Percentiles rank a stretch among this genome's conserved stretches.
Conservation (phyloP, 1,140 invertebrate genomes). For the Ephestia elutella region DNA sequence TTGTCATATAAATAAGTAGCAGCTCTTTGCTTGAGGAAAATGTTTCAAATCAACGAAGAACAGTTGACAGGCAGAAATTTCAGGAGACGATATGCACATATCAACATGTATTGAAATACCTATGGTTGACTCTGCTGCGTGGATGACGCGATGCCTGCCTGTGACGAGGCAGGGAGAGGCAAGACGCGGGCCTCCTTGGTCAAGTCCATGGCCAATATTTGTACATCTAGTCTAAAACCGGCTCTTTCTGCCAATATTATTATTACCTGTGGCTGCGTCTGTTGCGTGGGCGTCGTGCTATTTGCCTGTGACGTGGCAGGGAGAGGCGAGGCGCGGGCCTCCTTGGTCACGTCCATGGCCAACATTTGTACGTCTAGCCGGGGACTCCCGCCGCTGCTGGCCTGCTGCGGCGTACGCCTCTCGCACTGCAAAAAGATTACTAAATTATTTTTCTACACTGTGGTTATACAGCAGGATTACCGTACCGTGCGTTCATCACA, state of each 20-base stretch:
- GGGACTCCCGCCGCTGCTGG: slow-evolving; percentile 62
- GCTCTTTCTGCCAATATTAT: neutral
- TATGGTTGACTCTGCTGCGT: too few species aligned
- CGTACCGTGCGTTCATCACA: too few species aligned
- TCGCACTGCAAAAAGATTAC: slow-evolving; percentile 54
- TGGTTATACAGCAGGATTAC: too few species aligned
- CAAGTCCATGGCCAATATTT: slow-evolving; percentile 70
- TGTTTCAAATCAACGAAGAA: too few species aligned
- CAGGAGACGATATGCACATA: too few species aligned
- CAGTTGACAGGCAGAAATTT: too few species aligned
- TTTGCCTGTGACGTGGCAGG: slow-evolving; percentile 40
- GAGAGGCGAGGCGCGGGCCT: slow-evolving; percentile 56
- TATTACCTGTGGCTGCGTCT: slow-evolving; percentile 52
- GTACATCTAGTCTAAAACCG: slow-evolving; percentile 42
- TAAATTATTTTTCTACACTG: neutral
- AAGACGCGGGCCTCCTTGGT: slow-evolving; percentile 63
- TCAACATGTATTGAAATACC: too few species aligned
- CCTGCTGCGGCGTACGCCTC: slow-evolving; percentile 63
- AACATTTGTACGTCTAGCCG: slow-evolving; percentile 54
- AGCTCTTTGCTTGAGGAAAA: too few species aligned
- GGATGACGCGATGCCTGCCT: slow-evolving; percentile 8
- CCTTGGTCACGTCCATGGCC: slow-evolving; percentile 71
- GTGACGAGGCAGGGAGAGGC: slow-evolving; percentile 45
- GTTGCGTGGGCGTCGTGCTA: slow-evolving; percentile 27
- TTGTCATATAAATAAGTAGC: too few species aligned